Conservation (phyloP, 2,888 invertebrate species). For the Rhamnusium bicolor region DNA sequence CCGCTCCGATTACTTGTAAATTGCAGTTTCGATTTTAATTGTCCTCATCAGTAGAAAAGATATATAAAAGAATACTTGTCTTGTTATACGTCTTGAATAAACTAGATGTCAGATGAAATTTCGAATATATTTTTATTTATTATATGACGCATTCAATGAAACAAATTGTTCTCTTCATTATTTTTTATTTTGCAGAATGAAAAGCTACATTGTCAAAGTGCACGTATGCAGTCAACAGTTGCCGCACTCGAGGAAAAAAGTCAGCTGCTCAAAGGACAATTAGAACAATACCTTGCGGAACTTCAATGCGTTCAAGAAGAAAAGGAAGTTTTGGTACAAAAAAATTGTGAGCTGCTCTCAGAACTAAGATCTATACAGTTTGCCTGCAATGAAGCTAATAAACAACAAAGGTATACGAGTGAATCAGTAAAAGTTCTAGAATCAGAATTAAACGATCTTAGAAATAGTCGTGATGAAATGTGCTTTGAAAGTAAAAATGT, state of each 20-base stretch:
- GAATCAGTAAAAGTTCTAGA: slow-evolving; percentile 64
- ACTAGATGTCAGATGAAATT: too few relatives aligned
- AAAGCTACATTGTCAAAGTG: slow-evolving; percentile 60
- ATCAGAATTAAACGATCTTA: slow-evolving; percentile 62
- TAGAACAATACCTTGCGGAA: slow-evolving; percentile 61
- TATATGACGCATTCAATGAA: too few relatives aligned
- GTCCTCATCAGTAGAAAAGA: too few relatives aligned
- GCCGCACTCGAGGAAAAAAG: slow-evolving; percentile 59
- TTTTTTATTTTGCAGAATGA: slow-evolving; percentile 60
- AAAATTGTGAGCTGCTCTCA: slow-evolving; percentile 61
- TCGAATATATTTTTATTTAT: too few relatives aligned
- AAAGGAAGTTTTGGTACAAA: slow-evolving; percentile 59
- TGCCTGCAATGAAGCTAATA: slow-evolving; percentile 52
- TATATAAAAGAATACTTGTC: too few relatives aligned
- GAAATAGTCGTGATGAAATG: slow-evolving; percentile 64
- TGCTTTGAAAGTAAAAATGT: slow-evolving; percentile 67
- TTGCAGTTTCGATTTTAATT: too few relatives aligned
- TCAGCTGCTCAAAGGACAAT: slow-evolving; percentile 58
- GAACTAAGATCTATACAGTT: slow-evolving; percentile 62
- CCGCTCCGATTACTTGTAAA: too few relatives aligned
- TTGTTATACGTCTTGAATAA: too few relatives aligned
- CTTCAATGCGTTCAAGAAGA: slow-evolving; percentile 58
- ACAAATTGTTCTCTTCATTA: too few relatives aligned
- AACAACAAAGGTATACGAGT: slow-evolving; percentile 58
- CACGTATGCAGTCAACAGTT: slow-evolving; percentile 55